These are phyloP conservation scores for Agelas oroides DNA, from an alignment of 37 sponge, comb jelly and placozoan genomes.

Conservation along the genomic window DNA sequence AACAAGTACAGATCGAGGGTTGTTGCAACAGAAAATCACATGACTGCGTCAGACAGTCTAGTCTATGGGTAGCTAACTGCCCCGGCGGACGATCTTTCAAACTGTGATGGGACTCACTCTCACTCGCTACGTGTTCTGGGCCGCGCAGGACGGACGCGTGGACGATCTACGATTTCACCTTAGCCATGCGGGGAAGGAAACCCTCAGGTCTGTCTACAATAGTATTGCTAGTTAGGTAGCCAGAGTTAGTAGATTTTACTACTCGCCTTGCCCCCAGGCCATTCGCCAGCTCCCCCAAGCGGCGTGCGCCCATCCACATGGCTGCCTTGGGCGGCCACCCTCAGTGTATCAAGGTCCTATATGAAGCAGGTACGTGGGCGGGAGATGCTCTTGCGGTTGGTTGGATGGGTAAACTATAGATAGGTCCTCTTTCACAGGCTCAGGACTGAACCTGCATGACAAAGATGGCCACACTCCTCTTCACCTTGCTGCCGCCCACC, in stretches of 20 bases:
- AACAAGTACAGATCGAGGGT: too few relatives aligned
- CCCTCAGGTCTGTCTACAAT: background rate
- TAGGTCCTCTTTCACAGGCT: slow-evolving; percentile 7
- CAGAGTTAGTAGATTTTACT: too few relatives aligned
- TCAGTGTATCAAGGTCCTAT: slow-evolving; percentile 52
- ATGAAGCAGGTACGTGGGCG: slow-evolving; percentile 46
- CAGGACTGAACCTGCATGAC: slow-evolving; percentile 23
- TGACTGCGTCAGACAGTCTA: too few relatives aligned
- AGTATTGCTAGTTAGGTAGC: too few relatives aligned
- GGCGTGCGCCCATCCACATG: slow-evolving; percentile 46
- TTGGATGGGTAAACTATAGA: too few relatives aligned
- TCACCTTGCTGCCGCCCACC: slow-evolving; percentile 43
- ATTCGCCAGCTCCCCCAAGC: background rate
- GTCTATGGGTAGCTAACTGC: too few relatives aligned
- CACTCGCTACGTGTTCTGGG: slow-evolving; percentile 51
- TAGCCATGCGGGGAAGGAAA: slow-evolving; percentile 6
- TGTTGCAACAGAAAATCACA: too few relatives aligned
- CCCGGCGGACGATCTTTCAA: too few relatives aligned
- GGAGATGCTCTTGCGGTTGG: too few relatives aligned
- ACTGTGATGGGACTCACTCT: slow-evolving; percentile 24
- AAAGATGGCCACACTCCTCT: slow-evolving; percentile 59
- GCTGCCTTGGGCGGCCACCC: slow-evolving; percentile 62
- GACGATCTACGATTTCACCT: slow-evolving; percentile 68
- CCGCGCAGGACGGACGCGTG: slow-evolving; percentile 71
- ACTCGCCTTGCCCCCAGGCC: too few relatives aligned